Evolutionary conservation across 1,140 invertebrate genomes (phyloP).

Genomic region (Anthonomus grandis): DNA sequence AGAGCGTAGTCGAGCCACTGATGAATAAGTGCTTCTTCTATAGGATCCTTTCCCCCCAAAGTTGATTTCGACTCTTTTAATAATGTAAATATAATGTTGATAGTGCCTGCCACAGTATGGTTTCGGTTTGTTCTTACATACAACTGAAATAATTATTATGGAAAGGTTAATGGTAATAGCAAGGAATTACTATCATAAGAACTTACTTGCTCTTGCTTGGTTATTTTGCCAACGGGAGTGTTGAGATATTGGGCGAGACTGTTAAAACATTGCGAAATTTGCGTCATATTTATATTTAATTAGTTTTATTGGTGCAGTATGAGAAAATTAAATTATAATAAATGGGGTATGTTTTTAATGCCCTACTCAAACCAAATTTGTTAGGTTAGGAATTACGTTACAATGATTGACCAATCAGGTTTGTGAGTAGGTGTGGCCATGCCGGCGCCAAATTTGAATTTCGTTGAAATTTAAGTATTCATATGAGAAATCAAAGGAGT

Average conservation of each 20-base stretch:
- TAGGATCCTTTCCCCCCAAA: slow-evolving; percentile 24
- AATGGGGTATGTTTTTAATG: too few relatives aligned
- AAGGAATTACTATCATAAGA: slow-evolving; percentile 8
- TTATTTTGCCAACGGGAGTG: slow-evolving; percentile 30
- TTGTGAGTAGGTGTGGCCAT: too few relatives aligned
- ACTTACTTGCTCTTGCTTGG: slow-evolving; percentile 21
- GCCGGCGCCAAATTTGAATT: too few relatives aligned
- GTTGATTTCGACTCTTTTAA: slow-evolving; percentile 34
- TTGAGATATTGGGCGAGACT: slow-evolving; percentile 29
- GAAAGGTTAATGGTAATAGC: not conserved
- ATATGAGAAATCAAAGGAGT: too few relatives aligned
- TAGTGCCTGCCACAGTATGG: slow-evolving; percentile 15
- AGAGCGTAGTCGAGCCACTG: slow-evolving; percentile 45
- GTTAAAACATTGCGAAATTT: slow-evolving; percentile 22
- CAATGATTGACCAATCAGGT: too few relatives aligned
- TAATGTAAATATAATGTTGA: slow-evolving; percentile 38
- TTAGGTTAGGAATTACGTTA: too few relatives aligned
- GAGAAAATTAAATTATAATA: too few relatives aligned
- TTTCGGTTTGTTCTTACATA: slow-evolving; percentile 5
- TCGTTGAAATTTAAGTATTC: too few relatives aligned
- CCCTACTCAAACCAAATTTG: too few relatives aligned
- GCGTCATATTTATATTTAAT: too few relatives aligned
- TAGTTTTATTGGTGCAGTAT: too few relatives aligned
- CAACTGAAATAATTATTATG: slow-evolving; percentile 19
- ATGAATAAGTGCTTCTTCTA: slow-evolving; percentile 38